These are phyloP conservation scores for Pithys albifrons DNA, from an alignment of 2,113 vertebrate genomes.

Conservation along the genomic window DNA sequence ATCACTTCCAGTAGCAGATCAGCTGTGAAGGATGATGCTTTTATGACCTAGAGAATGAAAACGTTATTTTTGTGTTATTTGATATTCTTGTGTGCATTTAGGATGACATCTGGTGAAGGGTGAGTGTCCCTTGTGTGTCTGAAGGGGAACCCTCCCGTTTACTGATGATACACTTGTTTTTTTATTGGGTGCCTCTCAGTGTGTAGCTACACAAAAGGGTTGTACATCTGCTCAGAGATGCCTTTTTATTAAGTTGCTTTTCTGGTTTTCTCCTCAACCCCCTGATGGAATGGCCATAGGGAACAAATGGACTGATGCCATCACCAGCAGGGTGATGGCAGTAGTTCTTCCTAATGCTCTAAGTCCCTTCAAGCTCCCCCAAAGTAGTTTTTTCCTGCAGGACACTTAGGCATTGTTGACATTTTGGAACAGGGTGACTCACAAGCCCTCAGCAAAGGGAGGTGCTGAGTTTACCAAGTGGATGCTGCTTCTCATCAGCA, in stretches of 20 bases:
- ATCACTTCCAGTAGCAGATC: not conserved
- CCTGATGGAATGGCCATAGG: not conserved
- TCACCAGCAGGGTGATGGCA: not conserved
- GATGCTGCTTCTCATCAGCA: not conserved
- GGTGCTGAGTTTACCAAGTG: not conserved
- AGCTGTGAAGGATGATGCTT: not conserved
- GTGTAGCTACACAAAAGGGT: not conserved
- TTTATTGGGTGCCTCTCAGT: not conserved
- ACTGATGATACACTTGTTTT: not conserved
- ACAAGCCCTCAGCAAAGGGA: not conserved
- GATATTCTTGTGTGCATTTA: not conserved
- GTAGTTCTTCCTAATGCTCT: not conserved
- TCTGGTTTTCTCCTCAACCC: not conserved
- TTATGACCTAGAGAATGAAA: not conserved
- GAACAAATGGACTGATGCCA: not conserved
- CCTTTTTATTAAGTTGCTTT: not conserved
- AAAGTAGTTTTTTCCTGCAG: not conserved
- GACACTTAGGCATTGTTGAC: not conserved
- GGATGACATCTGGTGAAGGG: accelerated
- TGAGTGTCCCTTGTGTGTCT: not conserved
- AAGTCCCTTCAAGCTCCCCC: not conserved
- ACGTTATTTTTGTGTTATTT: not conserved
- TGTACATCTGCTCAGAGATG: not conserved
- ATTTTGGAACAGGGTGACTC: not conserved
- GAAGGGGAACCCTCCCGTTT: not conserved